Conservation (phyloP, 2,888 invertebrate genomes). For the Eupithecia pulchellata region DNA sequence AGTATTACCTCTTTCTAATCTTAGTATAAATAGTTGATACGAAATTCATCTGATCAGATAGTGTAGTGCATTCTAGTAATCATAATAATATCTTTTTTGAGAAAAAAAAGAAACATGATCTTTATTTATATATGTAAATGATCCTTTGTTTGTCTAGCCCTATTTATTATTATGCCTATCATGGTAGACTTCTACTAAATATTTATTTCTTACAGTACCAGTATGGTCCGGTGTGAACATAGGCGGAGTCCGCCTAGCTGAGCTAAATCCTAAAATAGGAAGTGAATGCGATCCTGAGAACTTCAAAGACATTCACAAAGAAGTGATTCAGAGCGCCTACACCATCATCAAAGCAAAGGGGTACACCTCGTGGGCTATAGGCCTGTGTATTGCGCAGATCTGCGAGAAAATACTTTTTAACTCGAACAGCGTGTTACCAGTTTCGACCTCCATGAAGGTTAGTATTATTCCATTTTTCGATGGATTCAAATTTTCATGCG, state of each 20-base stretch:
- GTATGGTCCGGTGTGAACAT: conserved; percentile 98
- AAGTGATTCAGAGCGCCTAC: conserved; percentile 93
- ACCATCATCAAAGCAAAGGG: conserved; percentile 95
- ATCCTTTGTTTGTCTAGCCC: no score
- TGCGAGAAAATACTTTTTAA: conserved; percentile 90
- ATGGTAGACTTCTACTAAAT: neutral
- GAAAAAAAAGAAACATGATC: no score
- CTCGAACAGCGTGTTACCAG: conserved; percentile 90
- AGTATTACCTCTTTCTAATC: no score
- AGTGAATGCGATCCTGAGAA: conserved; percentile 90
- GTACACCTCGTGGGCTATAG: conserved; percentile 96
- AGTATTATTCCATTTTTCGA: no score
- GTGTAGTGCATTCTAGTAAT: no score
- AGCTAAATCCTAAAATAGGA: conserved; percentile 91
- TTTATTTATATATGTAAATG: no score
- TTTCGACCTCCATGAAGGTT: conserved; percentile 92
- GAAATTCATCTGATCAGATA: no score
- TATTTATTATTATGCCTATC: no score
- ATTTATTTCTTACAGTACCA: conserved; percentile 85
- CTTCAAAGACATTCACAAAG: conserved; percentile 91
- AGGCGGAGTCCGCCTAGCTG: conserved; percentile 93
- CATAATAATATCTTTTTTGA: no score
- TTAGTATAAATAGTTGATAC: no score
- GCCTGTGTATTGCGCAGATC: conserved; percentile 90
- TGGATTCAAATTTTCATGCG: no score